phyloP scores from a whole-genome alignment of 2,113 vertebrate species.

The Mohoua ochrocephala region DNA sequence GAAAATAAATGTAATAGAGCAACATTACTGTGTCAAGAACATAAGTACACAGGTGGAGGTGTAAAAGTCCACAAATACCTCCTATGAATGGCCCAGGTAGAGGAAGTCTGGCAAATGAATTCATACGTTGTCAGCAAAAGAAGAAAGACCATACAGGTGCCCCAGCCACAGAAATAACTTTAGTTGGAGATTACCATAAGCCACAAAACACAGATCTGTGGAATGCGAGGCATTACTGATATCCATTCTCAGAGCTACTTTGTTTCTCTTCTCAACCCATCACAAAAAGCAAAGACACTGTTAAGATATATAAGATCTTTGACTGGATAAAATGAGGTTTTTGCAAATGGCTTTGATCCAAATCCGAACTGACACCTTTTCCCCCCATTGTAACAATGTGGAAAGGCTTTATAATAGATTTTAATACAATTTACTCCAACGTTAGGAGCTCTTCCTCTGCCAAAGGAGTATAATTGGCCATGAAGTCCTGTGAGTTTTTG shows the following conservation, averaged over 20 bases:
- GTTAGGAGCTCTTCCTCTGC: neutral
- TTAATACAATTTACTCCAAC: neutral
- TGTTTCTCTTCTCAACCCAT: neutral
- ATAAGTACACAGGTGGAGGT: neutral
- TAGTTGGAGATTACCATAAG: neutral
- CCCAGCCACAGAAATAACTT: neutral
- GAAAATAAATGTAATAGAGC: neutral
- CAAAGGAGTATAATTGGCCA: neutral
- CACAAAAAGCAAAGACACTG: neutral
- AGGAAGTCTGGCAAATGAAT: neutral
- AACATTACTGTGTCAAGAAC: neutral
- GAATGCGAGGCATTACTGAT: neutral
- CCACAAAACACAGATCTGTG: neutral
- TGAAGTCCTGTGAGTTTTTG: neutral
- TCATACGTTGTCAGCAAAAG: neutral
- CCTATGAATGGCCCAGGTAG: neutral
- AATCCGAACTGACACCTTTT: neutral
- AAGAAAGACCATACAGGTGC: neutral
- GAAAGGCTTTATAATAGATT: neutral
- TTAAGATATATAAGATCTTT: neutral
- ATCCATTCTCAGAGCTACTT: neutral
- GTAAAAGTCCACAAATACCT: neutral
- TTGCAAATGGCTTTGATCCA: neutral
- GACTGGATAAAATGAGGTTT: neutral
- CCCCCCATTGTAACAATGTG: neutral